Conservation (phyloP, 2,888 invertebrate genomes). For the Gymnosoma rotundatum region DNA sequence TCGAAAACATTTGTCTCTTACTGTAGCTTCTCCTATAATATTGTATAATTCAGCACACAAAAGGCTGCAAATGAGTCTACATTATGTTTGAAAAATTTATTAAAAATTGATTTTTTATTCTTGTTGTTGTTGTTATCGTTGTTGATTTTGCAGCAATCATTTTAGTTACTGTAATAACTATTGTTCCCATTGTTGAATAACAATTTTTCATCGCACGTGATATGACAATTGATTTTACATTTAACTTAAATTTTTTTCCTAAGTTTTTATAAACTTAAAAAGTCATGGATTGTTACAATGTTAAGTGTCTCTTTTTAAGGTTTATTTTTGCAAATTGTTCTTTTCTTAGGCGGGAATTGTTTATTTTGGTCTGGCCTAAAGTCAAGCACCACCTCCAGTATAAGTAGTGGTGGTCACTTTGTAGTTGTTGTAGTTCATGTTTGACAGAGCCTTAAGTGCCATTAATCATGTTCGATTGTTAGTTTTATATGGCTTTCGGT, state of each 20-base stretch:
- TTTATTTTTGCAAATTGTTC: conserved; percentile 58
- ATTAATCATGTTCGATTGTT: conserved; percentile 65
- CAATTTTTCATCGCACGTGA: conserved; percentile 70
- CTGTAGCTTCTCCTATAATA: conserved; percentile 10
- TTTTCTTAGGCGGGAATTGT: conserved; percentile 49
- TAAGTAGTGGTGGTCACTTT: conserved; percentile 53
- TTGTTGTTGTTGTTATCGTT: background rate
- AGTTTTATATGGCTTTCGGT: conserved; percentile 45
- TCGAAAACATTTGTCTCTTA: background rate
- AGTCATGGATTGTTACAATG: conserved; percentile 52
- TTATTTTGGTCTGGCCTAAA: conserved; percentile 39
- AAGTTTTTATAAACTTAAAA: conserved; percentile 26
- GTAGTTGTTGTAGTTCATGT: conserved; percentile 54
- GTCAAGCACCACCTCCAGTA: conserved; percentile 49
- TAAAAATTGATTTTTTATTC: conserved; percentile 62
- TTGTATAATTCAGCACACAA: conserved; percentile 18
- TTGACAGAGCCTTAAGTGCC: conserved; percentile 64
- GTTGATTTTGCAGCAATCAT: conserved; percentile 4
- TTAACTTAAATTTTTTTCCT: conserved; percentile 61
- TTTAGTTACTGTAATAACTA: conserved; percentile 31
- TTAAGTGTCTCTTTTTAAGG: conserved; percentile 47
- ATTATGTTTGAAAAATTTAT: conserved; percentile 63
- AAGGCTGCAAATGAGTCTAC: conserved; percentile 61
- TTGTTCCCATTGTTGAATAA: conserved; percentile 65
- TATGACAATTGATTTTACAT: conserved; percentile 71